Percentiles rank a stretch among this genome's conserved stretches.
These are phyloP conservation scores for Dusona sp. DNA, from an alignment of 2,888 invertebrate species.

Conservation along the genomic window DNA sequence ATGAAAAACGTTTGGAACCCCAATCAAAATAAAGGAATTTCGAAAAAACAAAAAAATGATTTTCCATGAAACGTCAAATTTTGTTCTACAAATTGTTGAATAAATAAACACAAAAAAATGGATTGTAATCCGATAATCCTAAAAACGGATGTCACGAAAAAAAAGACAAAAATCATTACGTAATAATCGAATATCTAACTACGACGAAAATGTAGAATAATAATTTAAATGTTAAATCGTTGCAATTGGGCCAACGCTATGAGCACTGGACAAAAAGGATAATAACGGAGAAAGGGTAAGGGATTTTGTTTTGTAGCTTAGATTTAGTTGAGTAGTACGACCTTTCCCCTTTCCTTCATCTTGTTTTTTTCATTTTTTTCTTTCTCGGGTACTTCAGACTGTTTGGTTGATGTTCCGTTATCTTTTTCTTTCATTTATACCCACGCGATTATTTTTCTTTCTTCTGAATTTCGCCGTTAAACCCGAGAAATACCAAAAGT, in stretches of 20 bases:
- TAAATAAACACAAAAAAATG: background rate
- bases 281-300: slow-evolving; percentile 51
- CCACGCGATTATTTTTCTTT: slow-evolving; percentile 7
- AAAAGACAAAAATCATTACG: slow-evolving; percentile 51
- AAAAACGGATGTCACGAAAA: slow-evolving; percentile 34
- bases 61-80: background rate
- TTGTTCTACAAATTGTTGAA: background rate
- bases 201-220: slow-evolving; percentile 44
- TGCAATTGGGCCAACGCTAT: slow-evolving; percentile 80
- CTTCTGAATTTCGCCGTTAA: slow-evolving; percentile 17
- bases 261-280: slow-evolving; percentile 63
- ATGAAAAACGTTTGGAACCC: background rate
- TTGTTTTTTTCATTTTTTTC: background rate
- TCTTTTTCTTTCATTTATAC: slow-evolving; percentile 69
- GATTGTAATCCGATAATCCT: slow-evolving; percentile 9
- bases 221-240: slow-evolving; percentile 75
- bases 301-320: slow-evolving; percentile 32
- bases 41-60: background rate
- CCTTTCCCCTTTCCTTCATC: slow-evolving; percentile 49
- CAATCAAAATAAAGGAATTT: background rate
- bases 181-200: slow-evolving; percentile 69
- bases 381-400: slow-evolving; percentile 41
- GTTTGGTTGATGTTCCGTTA: slow-evolving; percentile 10
- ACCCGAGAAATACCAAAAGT: slow-evolving; percentile 54
- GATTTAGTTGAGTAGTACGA: slow-evolving; percentile 61